Conservation (phyloP, 1,140 invertebrate species). For the Trachymyrmex cornetzi region DNA sequence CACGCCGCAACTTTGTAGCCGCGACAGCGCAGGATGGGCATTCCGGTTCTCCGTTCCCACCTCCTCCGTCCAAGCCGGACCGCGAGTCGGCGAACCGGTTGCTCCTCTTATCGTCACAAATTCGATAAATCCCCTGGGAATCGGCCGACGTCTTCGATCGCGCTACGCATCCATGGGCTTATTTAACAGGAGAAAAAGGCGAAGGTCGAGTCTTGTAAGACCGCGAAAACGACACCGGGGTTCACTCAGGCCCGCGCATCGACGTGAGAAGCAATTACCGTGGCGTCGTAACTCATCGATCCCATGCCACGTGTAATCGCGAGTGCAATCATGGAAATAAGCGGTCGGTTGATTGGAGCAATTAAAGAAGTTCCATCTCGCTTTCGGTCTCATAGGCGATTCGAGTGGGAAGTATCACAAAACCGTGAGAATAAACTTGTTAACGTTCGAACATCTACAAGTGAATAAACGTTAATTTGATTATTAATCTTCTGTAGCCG, state of each 20-base stretch:
- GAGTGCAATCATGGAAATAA: slow-evolving; percentile 35
- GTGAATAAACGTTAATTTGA: slow-evolving; percentile 2
- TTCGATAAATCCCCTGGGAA: slow-evolving; percentile 70
- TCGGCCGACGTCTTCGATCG: slow-evolving; percentile 46
- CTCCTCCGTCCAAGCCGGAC: slow-evolving; percentile 27
- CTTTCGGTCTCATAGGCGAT: slow-evolving; percentile 25
- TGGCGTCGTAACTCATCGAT: slow-evolving; percentile 54
- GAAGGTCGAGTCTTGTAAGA: slow-evolving; percentile 44
- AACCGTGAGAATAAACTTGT: neutral
- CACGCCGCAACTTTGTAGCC: slow-evolving; percentile 76
- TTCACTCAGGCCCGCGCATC: slow-evolving; percentile 3
- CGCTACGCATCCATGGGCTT: slow-evolving; percentile 25
- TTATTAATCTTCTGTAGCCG: neutral
- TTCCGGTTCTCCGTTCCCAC: slow-evolving; percentile 66
- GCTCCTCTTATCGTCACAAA: slow-evolving; percentile 68
- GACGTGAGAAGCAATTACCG: slow-evolving; percentile 55
- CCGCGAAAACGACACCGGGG: slow-evolving; percentile 39
- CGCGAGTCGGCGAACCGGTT: slow-evolving; percentile 70
- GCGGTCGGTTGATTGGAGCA: slow-evolving; percentile 22
- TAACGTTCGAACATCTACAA: neutral
- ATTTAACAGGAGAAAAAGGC: slow-evolving; percentile 32
- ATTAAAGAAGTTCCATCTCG: slow-evolving; percentile 45
- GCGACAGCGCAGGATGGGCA: slow-evolving; percentile 67
- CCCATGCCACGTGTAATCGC: slow-evolving; percentile 34
- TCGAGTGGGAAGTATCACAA: neutral